Percentiles rank a stretch among this genome's conserved stretches.
phyloP scores from a whole-genome alignment of 2,888 invertebrate species.

The Ectemnius cavifrons region DNA sequence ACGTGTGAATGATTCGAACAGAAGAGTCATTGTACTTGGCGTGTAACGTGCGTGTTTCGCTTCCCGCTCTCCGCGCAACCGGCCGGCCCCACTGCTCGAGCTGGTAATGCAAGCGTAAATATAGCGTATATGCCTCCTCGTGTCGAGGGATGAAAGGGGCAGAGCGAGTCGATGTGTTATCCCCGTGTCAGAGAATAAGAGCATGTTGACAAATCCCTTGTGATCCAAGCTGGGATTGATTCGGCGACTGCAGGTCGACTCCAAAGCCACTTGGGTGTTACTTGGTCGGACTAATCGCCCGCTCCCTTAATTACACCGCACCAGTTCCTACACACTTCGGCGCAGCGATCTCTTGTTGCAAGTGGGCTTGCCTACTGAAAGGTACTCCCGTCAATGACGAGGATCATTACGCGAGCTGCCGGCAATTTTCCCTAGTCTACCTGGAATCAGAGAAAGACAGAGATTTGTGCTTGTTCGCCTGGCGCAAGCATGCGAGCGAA shows the following conservation, averaged over 20 bases:
- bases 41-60: conserved; percentile 32
- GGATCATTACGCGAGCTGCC: background rate
- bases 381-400: background rate
- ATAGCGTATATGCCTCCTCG: background rate
- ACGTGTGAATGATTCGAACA: conserved; percentile 61
- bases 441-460: too few species aligned
- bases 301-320: background rate
- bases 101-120: conserved; percentile 22
- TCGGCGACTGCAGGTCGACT: background rate
- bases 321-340: background rate
- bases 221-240: background rate
- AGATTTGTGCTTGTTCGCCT: too few species aligned
- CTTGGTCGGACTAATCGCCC: background rate
- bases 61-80: conserved; percentile 17
- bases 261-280: background rate
- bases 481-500: too few species aligned
- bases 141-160: background rate
- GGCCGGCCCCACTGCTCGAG: background rate
- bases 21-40: conserved; percentile 62
- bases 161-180: background rate
- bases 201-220: conserved; percentile 1
- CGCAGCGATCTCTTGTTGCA: background rate
- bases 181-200: background rate
- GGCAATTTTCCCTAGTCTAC: background rate
- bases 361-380: background rate